phyloP scores from a whole-genome alignment of 2,113 vertebrate species.

The Tauraco erythrolophus region DNA sequence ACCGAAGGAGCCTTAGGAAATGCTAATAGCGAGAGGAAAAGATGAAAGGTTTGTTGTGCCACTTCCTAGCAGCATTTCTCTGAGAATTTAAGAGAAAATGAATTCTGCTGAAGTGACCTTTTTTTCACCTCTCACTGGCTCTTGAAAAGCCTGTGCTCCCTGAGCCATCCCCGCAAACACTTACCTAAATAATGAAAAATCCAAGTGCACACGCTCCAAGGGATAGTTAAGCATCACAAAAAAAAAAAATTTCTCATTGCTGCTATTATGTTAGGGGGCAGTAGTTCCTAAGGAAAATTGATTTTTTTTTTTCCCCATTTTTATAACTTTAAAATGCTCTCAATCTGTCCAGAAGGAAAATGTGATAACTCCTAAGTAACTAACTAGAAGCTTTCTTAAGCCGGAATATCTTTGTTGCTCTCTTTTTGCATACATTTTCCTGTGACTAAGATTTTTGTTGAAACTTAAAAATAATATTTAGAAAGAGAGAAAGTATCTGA shows the following conservation, averaged over 20 bases:
- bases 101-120: constrained; percentile 23
- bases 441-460: not conserved
- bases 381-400: not conserved
- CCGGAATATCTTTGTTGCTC: not conserved
- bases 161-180: not conserved
- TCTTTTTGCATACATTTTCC: not conserved
- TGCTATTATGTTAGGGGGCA: not conserved
- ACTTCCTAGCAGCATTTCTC: not conserved
- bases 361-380: not conserved
- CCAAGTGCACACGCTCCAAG: not conserved
- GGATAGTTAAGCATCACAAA: not conserved
- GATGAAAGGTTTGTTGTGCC: not conserved
- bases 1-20: not conserved
- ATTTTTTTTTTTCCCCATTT: not conserved
- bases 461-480: not conserved
- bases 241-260: not conserved
- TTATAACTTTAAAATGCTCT: not conserved
- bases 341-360: not conserved
- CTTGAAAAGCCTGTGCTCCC: not conserved
- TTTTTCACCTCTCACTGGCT: constrained; percentile 19
- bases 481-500: not conserved
- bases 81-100: constrained; percentile 8
- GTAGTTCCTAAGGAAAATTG: not conserved
- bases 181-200: constrained; percentile 43
- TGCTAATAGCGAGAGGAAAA: not conserved